Evolutionary conservation across 2,888 invertebrate genomes (phyloP), one percentile per base, ranked within the genome.

Genomic region (Scrobipalpa costella): DNA sequence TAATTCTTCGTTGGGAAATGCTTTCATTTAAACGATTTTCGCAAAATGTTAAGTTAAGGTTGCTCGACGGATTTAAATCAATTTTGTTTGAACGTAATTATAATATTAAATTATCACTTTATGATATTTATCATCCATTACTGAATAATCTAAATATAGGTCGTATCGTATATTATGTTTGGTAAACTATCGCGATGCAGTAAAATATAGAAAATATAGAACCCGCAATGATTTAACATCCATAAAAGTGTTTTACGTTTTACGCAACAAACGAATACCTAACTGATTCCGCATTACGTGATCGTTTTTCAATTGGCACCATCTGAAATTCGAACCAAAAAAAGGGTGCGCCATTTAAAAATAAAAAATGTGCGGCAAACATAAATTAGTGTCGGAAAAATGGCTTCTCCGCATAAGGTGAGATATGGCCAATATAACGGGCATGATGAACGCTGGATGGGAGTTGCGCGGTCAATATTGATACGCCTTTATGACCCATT

Each of bases 401-500:
- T 78, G 75, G 76, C 73, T 78, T 73, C 78, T 79, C 81, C 73
- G 75, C 78, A 83, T 79, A 82, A 78, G 76, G 77, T 81, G 83
- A 84, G 84, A 85, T 85, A 86, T 81, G 81, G 79, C 75, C 80
- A 82, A 83, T 83, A 81, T 81, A 86, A 79, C 77, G 74, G 76
- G 76, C 77, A 80, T 84, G 83, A 85, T 84, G 85, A 78, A 84
- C 81, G 82, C 66, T 77, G 80, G 76, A 79, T 77, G 80, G 73
- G 78, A 82, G 81, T 78, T 77, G 81, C 78, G 80, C 84, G 85
- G 85, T 88, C 87, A 88, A 87, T 88, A 89, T 88, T 88, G 90
- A 89, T 88, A 88, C 81, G 83, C 79, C 76, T 88, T 88, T 89
- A 89, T 89, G 85, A 85, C 82, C 87, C 86, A 88, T 88, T 89